Evolutionary conservation across 2,888 invertebrate species (phyloP).

Genomic region (Drosophila buzzatii): DNA sequence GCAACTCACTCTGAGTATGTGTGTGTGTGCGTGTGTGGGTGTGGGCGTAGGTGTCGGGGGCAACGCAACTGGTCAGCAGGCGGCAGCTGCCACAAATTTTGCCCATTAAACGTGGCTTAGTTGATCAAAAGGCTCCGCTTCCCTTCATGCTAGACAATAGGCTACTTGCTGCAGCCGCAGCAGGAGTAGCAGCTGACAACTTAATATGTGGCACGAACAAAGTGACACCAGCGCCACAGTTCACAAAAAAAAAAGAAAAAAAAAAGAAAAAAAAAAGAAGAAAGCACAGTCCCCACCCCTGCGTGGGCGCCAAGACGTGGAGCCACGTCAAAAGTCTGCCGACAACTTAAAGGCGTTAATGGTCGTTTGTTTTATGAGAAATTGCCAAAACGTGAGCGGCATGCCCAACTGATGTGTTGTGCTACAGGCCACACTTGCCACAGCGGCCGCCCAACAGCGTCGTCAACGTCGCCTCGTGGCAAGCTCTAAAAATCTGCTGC

Average conservation of each 20-base stretch:
- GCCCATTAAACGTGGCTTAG: slow-evolving; percentile 76
- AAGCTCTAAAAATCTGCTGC: slow-evolving; percentile 52
- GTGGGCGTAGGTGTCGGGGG: not conserved
- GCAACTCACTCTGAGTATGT: not conserved
- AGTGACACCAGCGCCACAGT: slow-evolving; percentile 60
- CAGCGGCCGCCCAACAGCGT: slow-evolving; percentile 17
- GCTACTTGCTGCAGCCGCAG: slow-evolving; percentile 13
- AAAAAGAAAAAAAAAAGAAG: not conserved
- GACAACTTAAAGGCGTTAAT: slow-evolving; percentile 83
- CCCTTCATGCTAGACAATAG: slow-evolving; percentile 23
- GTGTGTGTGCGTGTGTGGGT: not conserved
- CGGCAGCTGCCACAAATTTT: slow-evolving; percentile 23
- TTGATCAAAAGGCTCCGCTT: slow-evolving; percentile 49
- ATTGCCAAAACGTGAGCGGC: slow-evolving; percentile 84
- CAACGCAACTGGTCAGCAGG: slow-evolving; percentile 51
- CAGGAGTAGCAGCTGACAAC: slow-evolving; percentile 62
- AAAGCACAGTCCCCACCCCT: slow-evolving; percentile 2
- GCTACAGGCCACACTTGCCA: slow-evolving; percentile 26
- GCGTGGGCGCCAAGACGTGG: slow-evolving; percentile 5
- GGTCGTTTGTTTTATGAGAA: slow-evolving; percentile 85
- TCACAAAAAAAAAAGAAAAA: not conserved
- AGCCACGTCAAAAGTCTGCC: slow-evolving; percentile 71
- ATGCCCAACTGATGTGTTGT: slow-evolving; percentile 54
- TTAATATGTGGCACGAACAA: slow-evolving; percentile 77
- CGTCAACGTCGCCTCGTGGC: slow-evolving; percentile 47